Conservation (phyloP, 2,797 vertebrate genomes). For the Trachurus trachurus region DNA sequence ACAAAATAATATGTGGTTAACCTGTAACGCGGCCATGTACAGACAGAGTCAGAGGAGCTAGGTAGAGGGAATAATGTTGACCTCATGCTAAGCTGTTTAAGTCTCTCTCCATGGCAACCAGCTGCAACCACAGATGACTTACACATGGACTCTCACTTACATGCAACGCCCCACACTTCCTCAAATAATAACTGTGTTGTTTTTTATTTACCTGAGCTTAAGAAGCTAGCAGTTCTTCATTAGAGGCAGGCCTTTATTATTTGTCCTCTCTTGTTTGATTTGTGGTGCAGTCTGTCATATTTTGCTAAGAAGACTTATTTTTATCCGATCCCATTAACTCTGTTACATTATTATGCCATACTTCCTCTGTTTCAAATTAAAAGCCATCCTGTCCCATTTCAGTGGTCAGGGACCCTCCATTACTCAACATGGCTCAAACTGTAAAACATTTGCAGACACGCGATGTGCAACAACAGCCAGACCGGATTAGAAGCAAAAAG, state of each 20-base stretch:
- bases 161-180: neutral
- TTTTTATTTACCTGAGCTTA: neutral
- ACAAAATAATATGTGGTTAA: constrained; percentile 27
- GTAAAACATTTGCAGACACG: too few species aligned
- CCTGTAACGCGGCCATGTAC: neutral
- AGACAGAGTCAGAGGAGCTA: neutral
- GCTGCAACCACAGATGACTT: constrained; percentile 20
- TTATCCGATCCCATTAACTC: too few species aligned
- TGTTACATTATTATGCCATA: too few species aligned
- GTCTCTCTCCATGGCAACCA: constrained; percentile 49
- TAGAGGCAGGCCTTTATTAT: neutral
- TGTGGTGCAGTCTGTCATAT: neutral
- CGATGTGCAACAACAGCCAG: too few species aligned
- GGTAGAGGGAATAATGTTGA: constrained; percentile 21
- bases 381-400: too few species aligned
- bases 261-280: neutral
- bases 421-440: too few species aligned
- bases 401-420: too few species aligned
- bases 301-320: neutral
- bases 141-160: neutral
- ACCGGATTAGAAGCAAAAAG: too few species aligned
- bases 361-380: too few species aligned
- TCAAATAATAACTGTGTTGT: neutral
- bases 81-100: constrained; percentile 23
- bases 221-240: neutral